These are phyloP conservation scores for Aphrocallistes beatrix DNA, from an alignment of 37 sponge, comb jelly and placozoan genomes.

Conservation along the genomic window DNA sequence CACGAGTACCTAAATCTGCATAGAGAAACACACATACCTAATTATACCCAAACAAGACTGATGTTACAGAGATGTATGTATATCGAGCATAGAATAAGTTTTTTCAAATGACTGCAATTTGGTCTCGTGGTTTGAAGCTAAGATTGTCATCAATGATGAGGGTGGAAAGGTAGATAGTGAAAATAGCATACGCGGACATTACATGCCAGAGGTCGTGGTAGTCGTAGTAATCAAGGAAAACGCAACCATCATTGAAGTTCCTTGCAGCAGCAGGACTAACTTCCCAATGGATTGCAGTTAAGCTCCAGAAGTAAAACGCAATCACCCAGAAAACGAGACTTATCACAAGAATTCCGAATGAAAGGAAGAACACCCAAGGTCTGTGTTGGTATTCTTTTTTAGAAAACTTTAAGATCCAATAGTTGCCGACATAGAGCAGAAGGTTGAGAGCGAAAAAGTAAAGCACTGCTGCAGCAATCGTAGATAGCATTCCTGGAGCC, in stretches of 20 bases:
- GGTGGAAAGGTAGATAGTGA: constrained; percentile 25
- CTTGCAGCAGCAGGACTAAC: constrained; percentile 15
- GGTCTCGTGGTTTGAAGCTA: neutral
- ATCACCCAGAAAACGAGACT: neutral
- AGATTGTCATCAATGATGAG: constrained; percentile 30
- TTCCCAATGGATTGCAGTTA: neutral
- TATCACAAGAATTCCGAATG: neutral
- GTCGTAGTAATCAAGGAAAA: constrained; percentile 33
- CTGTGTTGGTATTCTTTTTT: constrained; percentile 14
- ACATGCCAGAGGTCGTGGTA: constrained; percentile 44
- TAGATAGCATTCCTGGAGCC: neutral
- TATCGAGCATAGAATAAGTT: too few relatives aligned
- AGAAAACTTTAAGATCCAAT: constrained; percentile 29
- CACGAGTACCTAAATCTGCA: too few relatives aligned
- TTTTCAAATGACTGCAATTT: neutral
- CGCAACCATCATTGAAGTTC: neutral
- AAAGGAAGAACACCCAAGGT: neutral
- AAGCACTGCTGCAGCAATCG: neutral
- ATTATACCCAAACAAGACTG: too few relatives aligned
- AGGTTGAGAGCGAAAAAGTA: constrained; percentile 28
- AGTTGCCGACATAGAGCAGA: constrained; percentile 25
- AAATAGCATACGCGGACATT: constrained; percentile 29
- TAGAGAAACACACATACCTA: too few relatives aligned
- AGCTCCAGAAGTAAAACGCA: neutral
- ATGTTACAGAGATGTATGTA: too few relatives aligned